Percentiles rank a stretch among this genome's conserved stretches.
Evolutionary conservation across 2,888 invertebrate genomes (phyloP).

Genomic region (Cephus pygmeus): DNA sequence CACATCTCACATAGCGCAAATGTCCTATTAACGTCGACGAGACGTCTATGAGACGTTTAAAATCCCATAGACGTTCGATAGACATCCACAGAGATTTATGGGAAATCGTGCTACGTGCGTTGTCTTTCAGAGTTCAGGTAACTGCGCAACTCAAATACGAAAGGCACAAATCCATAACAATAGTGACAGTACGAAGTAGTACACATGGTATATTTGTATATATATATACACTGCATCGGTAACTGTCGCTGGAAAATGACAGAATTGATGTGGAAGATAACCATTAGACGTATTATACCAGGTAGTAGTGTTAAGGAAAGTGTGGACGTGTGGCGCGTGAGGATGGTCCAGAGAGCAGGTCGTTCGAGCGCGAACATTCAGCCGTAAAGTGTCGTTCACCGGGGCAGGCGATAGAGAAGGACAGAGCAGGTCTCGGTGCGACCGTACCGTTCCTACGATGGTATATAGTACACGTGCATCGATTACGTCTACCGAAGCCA

Average conservation of each 20-base stretch:
- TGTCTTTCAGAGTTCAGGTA: background rate
- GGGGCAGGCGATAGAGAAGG: background rate
- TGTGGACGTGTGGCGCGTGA: background rate
- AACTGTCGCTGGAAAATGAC: background rate
- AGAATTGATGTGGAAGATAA: background rate
- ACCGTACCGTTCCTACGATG: background rate
- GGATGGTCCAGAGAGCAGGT: background rate
- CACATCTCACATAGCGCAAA: background rate
- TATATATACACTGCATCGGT: background rate
- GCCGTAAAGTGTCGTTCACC: background rate
- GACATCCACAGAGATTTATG: background rate
- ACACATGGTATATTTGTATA: background rate
- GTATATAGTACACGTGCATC: conserved; percentile 21
- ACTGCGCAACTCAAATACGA: no score
- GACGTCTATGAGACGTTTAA: conserved; percentile 12
- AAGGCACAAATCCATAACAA: no score
- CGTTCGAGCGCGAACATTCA: background rate
- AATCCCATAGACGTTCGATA: background rate
- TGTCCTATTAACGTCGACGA: background rate
- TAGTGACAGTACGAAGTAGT: background rate
- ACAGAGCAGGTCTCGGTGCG: background rate
- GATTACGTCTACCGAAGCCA: conserved; percentile 32
- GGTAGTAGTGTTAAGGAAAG: background rate
- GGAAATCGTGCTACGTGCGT: background rate
- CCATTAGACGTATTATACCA: background rate